Evolutionary conservation across 2,888 invertebrate species (phyloP), one percentile per base, ranked within the genome.

Genomic region (Glaucopsyche alexis): DNA sequence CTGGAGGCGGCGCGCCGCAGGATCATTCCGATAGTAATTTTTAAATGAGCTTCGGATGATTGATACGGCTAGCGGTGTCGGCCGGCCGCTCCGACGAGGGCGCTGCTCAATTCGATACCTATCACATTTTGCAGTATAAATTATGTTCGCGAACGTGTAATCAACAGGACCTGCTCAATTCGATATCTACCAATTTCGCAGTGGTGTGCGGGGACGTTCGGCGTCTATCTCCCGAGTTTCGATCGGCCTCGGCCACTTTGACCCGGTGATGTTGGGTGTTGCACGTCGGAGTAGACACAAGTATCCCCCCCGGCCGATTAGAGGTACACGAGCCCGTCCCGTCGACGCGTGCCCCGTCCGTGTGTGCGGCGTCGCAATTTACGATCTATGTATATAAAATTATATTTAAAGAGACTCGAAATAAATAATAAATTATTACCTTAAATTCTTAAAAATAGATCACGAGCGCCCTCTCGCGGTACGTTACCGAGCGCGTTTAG

Each of bases 381-480:
- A 87, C 87, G 86, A 84, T 87, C 83, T 87, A 89, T 85, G 86
- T 85, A 86, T 85, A 86, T 85, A 86, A 88, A 86, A 87, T 87
- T 89, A 91, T 83, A 91, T 88, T 91, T 90, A 91, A 89, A 91
- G 91, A 93, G 92, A 92, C 92, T 93, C 92, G 87, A 91, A 93
- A 93, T 93, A 93, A 93, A 93, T 93, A 93, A 93, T 93, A 93
- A 93, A 92, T 93, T 93, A 93, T 91, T 93, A 93, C 88, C 91
- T 92, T 93, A 92, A 90, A 90, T 85, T 88, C 92, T 92, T 92
- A 92, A 93, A 90, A 90, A 91, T 93, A 93, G 91, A 93, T 92
- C 92, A 93, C 93, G 93, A 91, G 91, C 90, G 93, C 92, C 92
- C 90, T 90, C 91, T 91, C 90, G 89, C 92, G 92, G 92, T 88